These are phyloP conservation scores for Ceyx erithaca DNA, from an alignment of 2,797 vertebrate genomes.

Conservation along the genomic window DNA sequence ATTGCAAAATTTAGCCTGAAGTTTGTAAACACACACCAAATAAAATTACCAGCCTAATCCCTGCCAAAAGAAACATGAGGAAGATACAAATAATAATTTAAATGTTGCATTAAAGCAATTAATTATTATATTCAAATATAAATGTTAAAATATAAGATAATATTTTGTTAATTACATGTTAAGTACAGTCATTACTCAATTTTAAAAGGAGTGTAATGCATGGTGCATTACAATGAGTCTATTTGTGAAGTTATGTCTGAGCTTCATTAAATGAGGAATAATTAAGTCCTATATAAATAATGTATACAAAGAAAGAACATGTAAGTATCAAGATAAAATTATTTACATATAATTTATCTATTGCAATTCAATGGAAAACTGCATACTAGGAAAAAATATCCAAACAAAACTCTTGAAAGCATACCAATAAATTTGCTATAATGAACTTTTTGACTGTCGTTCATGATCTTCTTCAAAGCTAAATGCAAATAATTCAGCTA, in stretches of 20 bases:
- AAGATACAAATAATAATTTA: constrained; percentile 1
- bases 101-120: neutral
- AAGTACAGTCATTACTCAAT: neutral
- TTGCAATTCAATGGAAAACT: neutral
- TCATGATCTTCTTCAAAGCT: constrained; percentile 4
- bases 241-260: constrained; percentile 3
- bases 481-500: neutral
- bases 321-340: neutral
- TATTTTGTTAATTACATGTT: constrained; percentile 6
- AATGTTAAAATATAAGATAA: neutral
- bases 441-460: neutral
- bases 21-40: too few species aligned
- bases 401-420: neutral
- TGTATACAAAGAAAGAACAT: neutral
- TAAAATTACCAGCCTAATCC: constrained; percentile 1
- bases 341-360: neutral
- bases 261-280: neutral
- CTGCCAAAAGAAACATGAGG: neutral
- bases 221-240: neutral
- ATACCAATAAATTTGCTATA: neutral
- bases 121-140: neutral
- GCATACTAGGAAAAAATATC: neutral
- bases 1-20: too few species aligned
- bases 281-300: neutral
- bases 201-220: neutral